Conservation (phyloP, 2,888 invertebrate species). For the Netelia melanura region DNA sequence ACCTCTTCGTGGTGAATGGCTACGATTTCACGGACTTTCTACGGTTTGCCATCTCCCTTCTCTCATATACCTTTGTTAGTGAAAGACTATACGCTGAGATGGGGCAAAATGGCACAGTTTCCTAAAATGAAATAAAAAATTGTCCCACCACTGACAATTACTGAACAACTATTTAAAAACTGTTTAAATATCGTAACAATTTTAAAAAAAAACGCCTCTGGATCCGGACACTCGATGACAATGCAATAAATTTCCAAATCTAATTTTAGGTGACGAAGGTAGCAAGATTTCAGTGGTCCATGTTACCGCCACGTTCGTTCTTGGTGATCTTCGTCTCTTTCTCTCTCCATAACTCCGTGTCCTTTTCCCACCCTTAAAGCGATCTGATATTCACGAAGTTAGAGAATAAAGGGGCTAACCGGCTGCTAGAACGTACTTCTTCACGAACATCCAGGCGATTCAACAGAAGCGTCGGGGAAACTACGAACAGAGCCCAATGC, state of each 20-base stretch:
- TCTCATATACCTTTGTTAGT: neutral
- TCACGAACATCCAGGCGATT: conserved; percentile 42
- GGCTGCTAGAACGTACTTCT: conserved; percentile 51
- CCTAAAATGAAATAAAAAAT: too few species aligned
- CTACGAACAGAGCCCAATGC: conserved; percentile 33
- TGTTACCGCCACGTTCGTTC: too few species aligned
- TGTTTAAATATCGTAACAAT: too few species aligned
- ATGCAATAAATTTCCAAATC: too few species aligned
- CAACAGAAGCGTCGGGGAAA: neutral
- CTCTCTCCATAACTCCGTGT: neutral
- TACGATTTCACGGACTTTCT: conserved; percentile 62
- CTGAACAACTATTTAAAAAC: too few species aligned
- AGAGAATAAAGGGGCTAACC: conserved; percentile 63
- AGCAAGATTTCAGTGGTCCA: too few species aligned
- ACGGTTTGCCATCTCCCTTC: conserved; percentile 47
- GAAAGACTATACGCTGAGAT: neutral
- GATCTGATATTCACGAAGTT: conserved; percentile 78
- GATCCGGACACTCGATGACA: too few species aligned
- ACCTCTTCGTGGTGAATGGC: conserved; percentile 60
- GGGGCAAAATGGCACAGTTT: too few species aligned
- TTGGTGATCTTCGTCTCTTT: neutral
- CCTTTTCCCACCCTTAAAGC: conserved; percentile 54
- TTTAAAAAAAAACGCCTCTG: too few species aligned
- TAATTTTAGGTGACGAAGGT: too few species aligned
- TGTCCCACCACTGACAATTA: too few species aligned